These are phyloP conservation scores for Zootermopsis nevadensis DNA, from an alignment of 2,888 invertebrate species.

Conservation along the genomic window DNA sequence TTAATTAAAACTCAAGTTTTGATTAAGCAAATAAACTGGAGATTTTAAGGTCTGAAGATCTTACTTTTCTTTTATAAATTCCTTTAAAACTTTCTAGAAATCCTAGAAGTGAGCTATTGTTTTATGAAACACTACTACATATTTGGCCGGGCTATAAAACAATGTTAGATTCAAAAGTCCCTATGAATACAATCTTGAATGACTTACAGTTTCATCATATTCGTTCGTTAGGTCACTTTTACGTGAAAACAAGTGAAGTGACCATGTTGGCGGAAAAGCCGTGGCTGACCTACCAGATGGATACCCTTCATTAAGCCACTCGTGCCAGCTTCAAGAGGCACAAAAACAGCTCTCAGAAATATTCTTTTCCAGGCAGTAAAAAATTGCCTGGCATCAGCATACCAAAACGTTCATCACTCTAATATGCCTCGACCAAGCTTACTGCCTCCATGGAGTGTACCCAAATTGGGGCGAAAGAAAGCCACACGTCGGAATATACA, in stretches of 20 bases:
- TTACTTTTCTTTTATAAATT: too few relatives aligned
- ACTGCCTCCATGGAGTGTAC: background rate
- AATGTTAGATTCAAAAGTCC: background rate
- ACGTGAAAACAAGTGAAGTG: too few relatives aligned
- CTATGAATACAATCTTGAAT: too few relatives aligned
- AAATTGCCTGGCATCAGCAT: constrained; percentile 24
- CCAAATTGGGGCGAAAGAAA: background rate
- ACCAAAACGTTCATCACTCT: constrained; percentile 12
- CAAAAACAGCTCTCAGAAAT: constrained; percentile 42
- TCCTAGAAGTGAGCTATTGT: too few relatives aligned
- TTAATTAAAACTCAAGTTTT: too few relatives aligned
- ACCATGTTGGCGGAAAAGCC: background rate
- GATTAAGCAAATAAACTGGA: too few relatives aligned
- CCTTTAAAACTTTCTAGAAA: too few relatives aligned
- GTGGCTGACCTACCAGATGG: constrained; percentile 32
- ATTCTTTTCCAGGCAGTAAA: constrained; percentile 38
- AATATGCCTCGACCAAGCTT: background rate
- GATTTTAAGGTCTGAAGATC: too few relatives aligned
- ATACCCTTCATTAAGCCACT: constrained; percentile 43
- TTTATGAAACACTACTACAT: background rate
- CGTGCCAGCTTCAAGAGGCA: constrained; percentile 40
- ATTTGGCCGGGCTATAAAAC: background rate
- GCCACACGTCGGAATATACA: background rate
- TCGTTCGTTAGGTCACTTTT: background rate
- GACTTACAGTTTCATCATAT: background rate